phyloP scores from a whole-genome alignment of 2,797 vertebrate genomes.

The Ceyx erithaca region DNA sequence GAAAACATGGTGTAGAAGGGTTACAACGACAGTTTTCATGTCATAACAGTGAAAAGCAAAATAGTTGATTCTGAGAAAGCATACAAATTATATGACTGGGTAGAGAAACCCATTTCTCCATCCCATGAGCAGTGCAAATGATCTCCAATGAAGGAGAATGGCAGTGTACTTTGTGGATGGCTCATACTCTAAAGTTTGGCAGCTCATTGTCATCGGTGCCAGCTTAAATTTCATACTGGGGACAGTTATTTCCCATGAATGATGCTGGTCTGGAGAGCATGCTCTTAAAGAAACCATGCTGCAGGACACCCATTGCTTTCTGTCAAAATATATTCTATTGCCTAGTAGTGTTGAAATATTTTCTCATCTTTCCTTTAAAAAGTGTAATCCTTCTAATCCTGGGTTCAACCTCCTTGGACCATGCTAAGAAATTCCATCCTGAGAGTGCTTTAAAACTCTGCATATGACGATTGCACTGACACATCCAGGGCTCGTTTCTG shows the following conservation, averaged over 20 bases:
- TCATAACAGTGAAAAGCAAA: not conserved
- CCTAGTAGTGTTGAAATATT: not conserved
- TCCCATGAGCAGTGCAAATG: not conserved
- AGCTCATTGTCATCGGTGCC: not conserved
- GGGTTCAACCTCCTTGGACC: not conserved
- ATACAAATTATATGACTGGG: not conserved
- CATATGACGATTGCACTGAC: not conserved
- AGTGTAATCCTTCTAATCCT: not conserved
- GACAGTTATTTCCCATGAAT: not conserved
- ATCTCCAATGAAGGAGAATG: not conserved
- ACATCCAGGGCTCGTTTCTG: not conserved
- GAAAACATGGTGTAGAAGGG: not conserved
- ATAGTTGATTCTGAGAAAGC: not conserved
- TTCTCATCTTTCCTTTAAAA: not conserved
- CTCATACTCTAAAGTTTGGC: not conserved
- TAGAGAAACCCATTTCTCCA: not conserved
- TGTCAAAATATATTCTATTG: not conserved
- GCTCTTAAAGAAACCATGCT: not conserved
- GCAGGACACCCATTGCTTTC: not conserved
- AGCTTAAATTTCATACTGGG: not conserved
- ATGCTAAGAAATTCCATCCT: not conserved
- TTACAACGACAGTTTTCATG: not conserved
- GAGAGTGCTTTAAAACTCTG: not conserved
- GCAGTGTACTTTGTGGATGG: not conserved
- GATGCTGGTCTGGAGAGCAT: not conserved